Evolutionary conservation across 2,888 invertebrate genomes (phyloP), one percentile per base, ranked within the genome.

Genomic region (Andrena praecox): DNA sequence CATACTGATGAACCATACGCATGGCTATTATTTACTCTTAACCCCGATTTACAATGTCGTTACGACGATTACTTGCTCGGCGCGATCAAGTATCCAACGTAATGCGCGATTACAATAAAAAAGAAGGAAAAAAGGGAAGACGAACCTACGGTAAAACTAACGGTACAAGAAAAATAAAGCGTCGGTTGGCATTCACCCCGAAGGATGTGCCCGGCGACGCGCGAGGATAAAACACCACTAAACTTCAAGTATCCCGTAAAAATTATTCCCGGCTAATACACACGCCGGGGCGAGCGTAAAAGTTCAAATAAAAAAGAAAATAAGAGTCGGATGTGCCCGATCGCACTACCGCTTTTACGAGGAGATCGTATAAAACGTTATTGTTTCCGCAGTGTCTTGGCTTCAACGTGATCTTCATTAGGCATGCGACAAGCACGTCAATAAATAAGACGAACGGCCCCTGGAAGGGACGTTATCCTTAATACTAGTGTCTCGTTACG

Each of bases 41-140:
- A 35, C 64, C 64, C 63, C 69, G 59, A 77, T 83, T 87, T 84
- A 87, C 63, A 84, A 5, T 70, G 70, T 75, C 33, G 50, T 66
- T 68, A 69, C 69, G 75, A 81, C 72, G 62, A 73, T 75, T 67
- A 71, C 48, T 69, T 63, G 66, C 63, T 70, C 66, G 67, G 77
- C 73, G 63, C 76, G 68, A 69, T 76, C 74, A 60, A 70, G 62
- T 84, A 79, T 42, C 76, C 79, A 67, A 52, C 60, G 52, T 70
- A 56, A 70, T 59, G 12, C 31, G 8, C 24, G 50, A 66, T 83
- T 69, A 66, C n/a, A 31, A 68, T 77, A 64, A 71, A 70, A 66
- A 2, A 56, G 24, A 16, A 59, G 7, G 5, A n/a, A 33, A 7
- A 33, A 27, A 60, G 7, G 10, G 10, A 63, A 72, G 6, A 66